phyloP scores from a whole-genome alignment of 2,113 vertebrate species.

The Cyprichromis sp. region DNA sequence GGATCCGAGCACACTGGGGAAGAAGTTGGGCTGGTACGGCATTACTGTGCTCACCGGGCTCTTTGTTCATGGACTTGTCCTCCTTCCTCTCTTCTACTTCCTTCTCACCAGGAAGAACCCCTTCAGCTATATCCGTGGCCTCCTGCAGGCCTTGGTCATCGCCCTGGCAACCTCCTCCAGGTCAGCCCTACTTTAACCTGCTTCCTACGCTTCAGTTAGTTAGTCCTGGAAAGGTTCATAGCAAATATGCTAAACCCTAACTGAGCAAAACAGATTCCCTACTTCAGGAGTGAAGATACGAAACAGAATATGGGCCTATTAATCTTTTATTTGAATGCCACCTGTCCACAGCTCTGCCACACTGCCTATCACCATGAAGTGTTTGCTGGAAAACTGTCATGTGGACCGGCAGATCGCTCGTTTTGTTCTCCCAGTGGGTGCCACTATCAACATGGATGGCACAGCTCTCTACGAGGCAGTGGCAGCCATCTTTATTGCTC shows the following conservation, averaged over 20 bases:
- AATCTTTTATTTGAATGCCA: not conserved
- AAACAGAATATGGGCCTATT: not conserved
- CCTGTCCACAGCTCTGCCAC: conserved; percentile 77
- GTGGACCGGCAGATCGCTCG: conserved; percentile 81
- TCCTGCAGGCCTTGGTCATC: conserved; percentile 84
- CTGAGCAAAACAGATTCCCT: not conserved
- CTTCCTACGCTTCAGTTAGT: rapidly evolving
- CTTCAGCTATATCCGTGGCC: conserved; percentile 77
- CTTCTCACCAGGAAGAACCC: conserved; percentile 82
- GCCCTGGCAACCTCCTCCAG: conserved; percentile 87
- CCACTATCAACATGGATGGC: conserved; percentile 89
- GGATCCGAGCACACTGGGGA: conserved; percentile 72
- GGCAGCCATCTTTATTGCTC: conserved; percentile 85
- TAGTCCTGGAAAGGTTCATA: not conserved
- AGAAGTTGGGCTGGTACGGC: conserved; percentile 81
- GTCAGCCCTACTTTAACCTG: conserved; percentile 36
- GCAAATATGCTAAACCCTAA: not conserved
- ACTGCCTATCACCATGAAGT: conserved; percentile 87
- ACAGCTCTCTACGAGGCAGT: conserved; percentile 84
- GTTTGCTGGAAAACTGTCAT: conserved; percentile 82
- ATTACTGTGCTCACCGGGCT: conserved; percentile 81
- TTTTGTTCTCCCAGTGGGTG: conserved; percentile 82
- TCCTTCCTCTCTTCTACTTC: conserved; percentile 77
- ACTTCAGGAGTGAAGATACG: rapidly evolving
- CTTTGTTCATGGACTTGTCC: conserved; percentile 71